These are phyloP conservation scores for Dasyornis broadbenti DNA, from an alignment of 2,113 vertebrate genomes.

Conservation along the genomic window DNA sequence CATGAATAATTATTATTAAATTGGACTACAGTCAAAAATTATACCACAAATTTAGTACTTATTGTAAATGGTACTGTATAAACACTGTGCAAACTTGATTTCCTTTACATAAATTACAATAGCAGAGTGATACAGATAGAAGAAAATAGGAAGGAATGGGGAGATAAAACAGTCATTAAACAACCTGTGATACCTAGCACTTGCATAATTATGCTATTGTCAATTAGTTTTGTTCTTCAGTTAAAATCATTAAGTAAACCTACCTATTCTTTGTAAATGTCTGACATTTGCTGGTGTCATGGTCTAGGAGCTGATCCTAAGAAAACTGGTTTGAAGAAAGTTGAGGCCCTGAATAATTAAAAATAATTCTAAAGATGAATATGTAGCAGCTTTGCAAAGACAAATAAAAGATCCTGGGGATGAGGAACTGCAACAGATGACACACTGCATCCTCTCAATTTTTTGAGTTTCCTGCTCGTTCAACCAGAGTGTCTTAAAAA, in stretches of 20 bases:
- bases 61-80: not conserved
- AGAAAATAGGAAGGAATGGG: not conserved
- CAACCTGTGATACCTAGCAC: not conserved
- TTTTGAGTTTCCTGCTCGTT: not conserved
- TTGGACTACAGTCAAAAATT: not conserved
- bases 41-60: not conserved
- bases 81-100: not conserved
- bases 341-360: not conserved
- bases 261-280: not conserved
- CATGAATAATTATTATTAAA: not conserved
- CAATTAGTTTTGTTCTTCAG: not conserved
- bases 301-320: not conserved
- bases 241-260: not conserved
- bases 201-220: not conserved
- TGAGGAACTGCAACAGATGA: not conserved
- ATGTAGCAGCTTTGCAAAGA: not conserved
- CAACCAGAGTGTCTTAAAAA: not conserved
- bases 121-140: not conserved
- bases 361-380: not conserved
- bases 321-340: not conserved
- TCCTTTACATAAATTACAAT: not conserved
- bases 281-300: not conserved
- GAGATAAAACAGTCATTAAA: not conserved
- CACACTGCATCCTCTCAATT: not conserved
- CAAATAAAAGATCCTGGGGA: not conserved